Evolutionary conservation across 2,113 vertebrate genomes (phyloP), one percentile per base, ranked within the genome.

Genomic region (Stigmatopora argus): DNA sequence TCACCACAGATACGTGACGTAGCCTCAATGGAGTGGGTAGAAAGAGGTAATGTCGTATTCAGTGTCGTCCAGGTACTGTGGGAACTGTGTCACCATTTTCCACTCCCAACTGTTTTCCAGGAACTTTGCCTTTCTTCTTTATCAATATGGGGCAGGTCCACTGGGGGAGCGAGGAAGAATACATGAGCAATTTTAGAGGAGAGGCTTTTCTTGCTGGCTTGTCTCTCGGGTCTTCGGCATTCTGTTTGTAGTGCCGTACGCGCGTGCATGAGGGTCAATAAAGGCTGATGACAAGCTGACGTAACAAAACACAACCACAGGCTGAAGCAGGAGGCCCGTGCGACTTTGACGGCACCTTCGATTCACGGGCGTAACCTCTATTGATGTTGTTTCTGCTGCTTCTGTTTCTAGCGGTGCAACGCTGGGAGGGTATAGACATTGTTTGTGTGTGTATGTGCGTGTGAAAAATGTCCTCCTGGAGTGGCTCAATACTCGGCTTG

Each of bases 91-190:
- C 84, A 77, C 69, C n/a, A 68, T 66, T 65, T 78, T 61, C 68
- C 72, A 77, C 66, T 80, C 77, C 18, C 18, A 5, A 12, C 34
- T 70, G 49, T 70, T 78, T 64, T 78, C 82, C 53, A 72, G 75
- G 66, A 65, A 71, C 79, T 78, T 85, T 77, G 49, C 74, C 71
- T 80, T 83, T 85, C 78, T 83, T 60, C 77, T 84, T 71, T 69
- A 77, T 89, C 87, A 86, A 82, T 86, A 80, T 70, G 70, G 78
- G 77, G 74, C 81, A 82, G 60, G 57, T 82, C 78, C 85, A 66
- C 75, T 38, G 72, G 68, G 78, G 72, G 44, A 73, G 35, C 0
- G 34, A 35, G n/a, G 41, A 62, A 83, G 83, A 85, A 86, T 82
- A 69, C 77, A 80, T 58, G 70, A 84, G 75, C 74, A 72, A 67